Evolutionary conservation across 2,113 vertebrate species (phyloP).

Genomic region (Ciconia boyciana): DNA sequence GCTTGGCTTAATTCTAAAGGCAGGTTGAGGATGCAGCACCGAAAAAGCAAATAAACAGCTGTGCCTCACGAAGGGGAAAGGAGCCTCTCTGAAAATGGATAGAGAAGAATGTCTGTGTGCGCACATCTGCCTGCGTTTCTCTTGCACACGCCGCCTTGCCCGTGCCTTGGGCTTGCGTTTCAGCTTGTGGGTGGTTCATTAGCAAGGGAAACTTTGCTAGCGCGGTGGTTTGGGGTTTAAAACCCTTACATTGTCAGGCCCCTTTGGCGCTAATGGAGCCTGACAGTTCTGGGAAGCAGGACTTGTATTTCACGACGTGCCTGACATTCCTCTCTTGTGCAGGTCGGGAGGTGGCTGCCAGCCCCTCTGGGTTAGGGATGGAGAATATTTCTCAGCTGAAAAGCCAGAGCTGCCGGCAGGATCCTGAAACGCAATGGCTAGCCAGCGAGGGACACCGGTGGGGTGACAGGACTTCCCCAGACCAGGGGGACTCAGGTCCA

Average conservation of each 20-base stretch:
- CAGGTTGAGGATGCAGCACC: background rate
- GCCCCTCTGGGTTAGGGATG: background rate
- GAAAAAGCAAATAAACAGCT: background rate
- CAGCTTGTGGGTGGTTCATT: background rate
- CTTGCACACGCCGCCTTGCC: accelerated
- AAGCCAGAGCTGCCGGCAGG: background rate
- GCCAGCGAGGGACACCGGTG: background rate
- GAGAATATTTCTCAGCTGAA: background rate
- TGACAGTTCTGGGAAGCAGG: conserved; percentile 11
- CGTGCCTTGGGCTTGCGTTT: background rate
- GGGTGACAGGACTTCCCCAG: background rate
- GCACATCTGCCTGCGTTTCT: accelerated
- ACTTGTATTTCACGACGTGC: background rate
- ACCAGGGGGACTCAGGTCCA: background rate
- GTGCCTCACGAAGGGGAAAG: background rate
- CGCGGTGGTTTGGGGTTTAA: background rate
- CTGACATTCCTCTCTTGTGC: background rate
- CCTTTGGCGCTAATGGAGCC: background rate
- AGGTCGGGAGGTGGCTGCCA: background rate
- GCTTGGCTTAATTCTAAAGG: background rate
- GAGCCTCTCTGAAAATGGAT: background rate
- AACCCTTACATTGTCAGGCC: background rate
- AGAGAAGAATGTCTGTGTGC: background rate
- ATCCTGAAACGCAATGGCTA: background rate
- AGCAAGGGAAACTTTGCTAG: background rate